Percentiles rank a stretch among this genome's conserved stretches.
These are phyloP conservation scores for Chaitophorus viminalis DNA, from an alignment of 2,888 invertebrate species.

Conservation along the genomic window DNA sequence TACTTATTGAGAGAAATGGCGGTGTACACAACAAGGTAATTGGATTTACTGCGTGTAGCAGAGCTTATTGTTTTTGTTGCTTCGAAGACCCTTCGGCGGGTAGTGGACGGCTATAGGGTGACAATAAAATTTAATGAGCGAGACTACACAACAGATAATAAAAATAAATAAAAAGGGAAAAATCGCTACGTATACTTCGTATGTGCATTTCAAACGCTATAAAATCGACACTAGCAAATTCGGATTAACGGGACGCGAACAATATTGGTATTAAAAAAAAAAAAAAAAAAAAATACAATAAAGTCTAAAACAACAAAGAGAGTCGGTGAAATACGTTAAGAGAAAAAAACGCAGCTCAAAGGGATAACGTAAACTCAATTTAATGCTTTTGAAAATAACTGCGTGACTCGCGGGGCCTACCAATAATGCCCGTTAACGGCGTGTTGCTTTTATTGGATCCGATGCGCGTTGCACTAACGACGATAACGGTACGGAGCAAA, in stretches of 20 bases:
- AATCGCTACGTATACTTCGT: neutral
- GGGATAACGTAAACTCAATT: conserved; percentile 23
- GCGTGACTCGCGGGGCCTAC: neutral
- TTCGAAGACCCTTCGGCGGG: neutral
- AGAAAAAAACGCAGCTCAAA: neutral
- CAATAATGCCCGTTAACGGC: neutral
- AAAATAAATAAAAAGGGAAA: conserved; percentile 49
- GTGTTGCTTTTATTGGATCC: neutral
- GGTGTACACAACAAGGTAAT: conserved; percentile 33
- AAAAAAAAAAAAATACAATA: conserved; percentile 28
- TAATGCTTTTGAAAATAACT: conserved; percentile 23
- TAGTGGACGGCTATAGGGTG: neutral
- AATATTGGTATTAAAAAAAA: conserved; percentile 28
- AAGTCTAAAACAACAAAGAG: conserved; percentile 15
- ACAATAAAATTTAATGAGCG: conserved; percentile 52
- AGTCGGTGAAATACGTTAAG: neutral
- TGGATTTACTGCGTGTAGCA: conserved; percentile 39
- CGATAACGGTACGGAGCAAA: neutral
- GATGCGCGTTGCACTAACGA: neutral
- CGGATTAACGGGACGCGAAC: conserved; percentile 31
- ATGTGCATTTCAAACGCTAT: conserved; percentile 6
- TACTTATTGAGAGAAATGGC: conserved; percentile 45
- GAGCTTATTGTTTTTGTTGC: conserved; percentile 47
- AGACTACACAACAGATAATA: conserved; percentile 24
- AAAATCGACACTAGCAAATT: conserved; percentile 41